These are phyloP conservation scores for Muschampia plurimacula DNA, from an alignment of 2,888 invertebrate genomes.

Conservation along the genomic window DNA sequence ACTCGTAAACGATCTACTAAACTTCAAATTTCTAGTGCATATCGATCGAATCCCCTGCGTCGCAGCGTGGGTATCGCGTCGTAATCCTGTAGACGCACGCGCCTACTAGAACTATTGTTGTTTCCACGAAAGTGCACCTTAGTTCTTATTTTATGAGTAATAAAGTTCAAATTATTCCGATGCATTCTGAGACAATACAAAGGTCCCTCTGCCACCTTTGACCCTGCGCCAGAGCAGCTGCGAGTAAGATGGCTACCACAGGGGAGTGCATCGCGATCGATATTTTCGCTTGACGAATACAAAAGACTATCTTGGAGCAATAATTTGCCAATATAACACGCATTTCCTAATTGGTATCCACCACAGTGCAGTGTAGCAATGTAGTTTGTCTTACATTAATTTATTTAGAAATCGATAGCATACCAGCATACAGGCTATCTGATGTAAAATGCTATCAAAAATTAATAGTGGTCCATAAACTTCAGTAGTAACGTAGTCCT, in stretches of 20 bases:
- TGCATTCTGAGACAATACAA: slow-evolving; percentile 16
- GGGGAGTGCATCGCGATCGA: slow-evolving; percentile 76
- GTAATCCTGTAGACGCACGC: slow-evolving; percentile 68
- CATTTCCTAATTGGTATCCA: neutral
- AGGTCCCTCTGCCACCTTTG: slow-evolving; percentile 71
- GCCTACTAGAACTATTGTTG: slow-evolving; percentile 60
- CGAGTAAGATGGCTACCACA: slow-evolving; percentile 70
- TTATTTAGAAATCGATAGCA: too few species aligned
- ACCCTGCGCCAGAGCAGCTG: slow-evolving; percentile 81
- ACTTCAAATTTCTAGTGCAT: slow-evolving; percentile 35
- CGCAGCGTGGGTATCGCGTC: slow-evolving; percentile 43
- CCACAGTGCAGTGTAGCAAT: too few species aligned
- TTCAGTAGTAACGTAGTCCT: too few species aligned
- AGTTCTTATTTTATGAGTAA: neutral
- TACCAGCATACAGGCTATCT: too few species aligned
- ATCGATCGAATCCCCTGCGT: slow-evolving; percentile 61
- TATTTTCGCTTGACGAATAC: slow-evolving; percentile 49
- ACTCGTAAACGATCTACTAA: slow-evolving; percentile 4
- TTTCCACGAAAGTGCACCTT: slow-evolving; percentile 53
- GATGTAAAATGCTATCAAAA: too few species aligned
- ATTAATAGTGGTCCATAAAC: too few species aligned
- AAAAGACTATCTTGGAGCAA: slow-evolving; percentile 28
- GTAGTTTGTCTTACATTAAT: too few species aligned
- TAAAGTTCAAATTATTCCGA: slow-evolving; percentile 11
- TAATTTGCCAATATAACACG: slow-evolving; percentile 26